Base-by-base conservation (phyloP, 2,888 invertebrate species). In the Cosmorhoe ocellata region DNA sequence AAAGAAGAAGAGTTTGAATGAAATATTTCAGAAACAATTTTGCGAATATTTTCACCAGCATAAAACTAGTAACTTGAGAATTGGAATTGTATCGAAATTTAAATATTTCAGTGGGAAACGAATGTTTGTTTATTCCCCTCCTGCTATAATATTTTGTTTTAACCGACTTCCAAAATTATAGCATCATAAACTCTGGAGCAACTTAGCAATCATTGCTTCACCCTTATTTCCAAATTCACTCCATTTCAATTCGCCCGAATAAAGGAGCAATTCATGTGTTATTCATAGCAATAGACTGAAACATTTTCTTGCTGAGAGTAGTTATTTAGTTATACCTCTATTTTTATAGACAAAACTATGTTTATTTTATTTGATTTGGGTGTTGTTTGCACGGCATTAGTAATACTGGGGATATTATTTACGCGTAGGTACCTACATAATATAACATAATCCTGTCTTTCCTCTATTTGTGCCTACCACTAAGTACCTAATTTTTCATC, bases 201-300 rank as follows among this genome's bases (percentile, higher is more conserved):
- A 42, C 51, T 48, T 47, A 43, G 39, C 31, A 48, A 36, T 40
- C 52, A 44, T 48, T 44, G 43, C 30, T 44, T 31, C 27, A 22
- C 27, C 39, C 43, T 40, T 32, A 37, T 40, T 53, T 53, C 44
- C 24, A 40, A 44, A 53, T 44, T 48, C 52, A 36, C 39, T 52
- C 36, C 24, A 22, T 44, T 53, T 49, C 44, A 44, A 39, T 48
- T 44, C 48, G 31, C 28, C 28, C 27, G 32, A 48, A 39, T 53
- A 51, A 52, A 43, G 38, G 41, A 46, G 4, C 42, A 26, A 9
- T 53, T 44, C 36, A 53, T 53, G 53, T 37, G 48, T 44, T 53
- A 53, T 48, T 53, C 52, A 53, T 44, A 40, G 22, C 33, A 24
- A 47, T 41, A 33, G 30, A 47, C 37, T 52, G 18, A 24, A 47